These are phyloP conservation scores for Clusia tigrina DNA, from an alignment of 2,888 invertebrate species.

Conservation along the genomic window DNA sequence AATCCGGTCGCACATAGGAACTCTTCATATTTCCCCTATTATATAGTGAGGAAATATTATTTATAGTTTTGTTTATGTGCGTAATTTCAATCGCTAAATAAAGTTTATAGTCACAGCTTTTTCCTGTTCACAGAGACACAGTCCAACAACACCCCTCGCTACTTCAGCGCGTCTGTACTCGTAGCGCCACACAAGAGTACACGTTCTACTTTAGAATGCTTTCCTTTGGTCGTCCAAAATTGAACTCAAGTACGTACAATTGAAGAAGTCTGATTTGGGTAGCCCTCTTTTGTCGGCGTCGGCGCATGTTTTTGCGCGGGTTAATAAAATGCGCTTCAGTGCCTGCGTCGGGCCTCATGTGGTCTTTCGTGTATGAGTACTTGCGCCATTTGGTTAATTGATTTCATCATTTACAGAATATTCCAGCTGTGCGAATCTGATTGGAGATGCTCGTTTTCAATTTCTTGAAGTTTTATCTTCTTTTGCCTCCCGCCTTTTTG, in stretches of 20 bases:
- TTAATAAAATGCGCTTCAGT: slow-evolving; percentile 3
- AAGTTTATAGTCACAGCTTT: slow-evolving; percentile 55
- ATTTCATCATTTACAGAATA: slow-evolving; percentile 39
- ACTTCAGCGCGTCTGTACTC: background rate
- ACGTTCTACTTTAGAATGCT: background rate
- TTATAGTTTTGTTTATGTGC: no score
- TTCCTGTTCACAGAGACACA: slow-evolving; percentile 6
- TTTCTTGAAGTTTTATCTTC: background rate
- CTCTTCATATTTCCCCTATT: no score
- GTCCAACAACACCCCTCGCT: no score
- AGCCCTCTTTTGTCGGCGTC: slow-evolving; percentile 26
- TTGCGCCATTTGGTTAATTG: slow-evolving; percentile 54
- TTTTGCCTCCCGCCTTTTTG: no score
- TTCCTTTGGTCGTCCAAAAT: slow-evolving; percentile 36
- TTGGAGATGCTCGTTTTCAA: background rate
- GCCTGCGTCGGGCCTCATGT: slow-evolving; percentile 9
- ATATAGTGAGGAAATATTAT: no score
- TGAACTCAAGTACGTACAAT: slow-evolving; percentile 53
- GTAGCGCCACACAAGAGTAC: background rate
- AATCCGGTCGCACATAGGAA: no score
- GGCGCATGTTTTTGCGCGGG: slow-evolving; percentile 15
- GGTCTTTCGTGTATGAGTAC: slow-evolving; percentile 39
- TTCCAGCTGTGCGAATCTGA: slow-evolving; percentile 7
- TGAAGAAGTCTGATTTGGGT: slow-evolving; percentile 42
- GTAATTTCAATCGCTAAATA: slow-evolving; percentile 51